phyloP scores from a whole-genome alignment of 2,113 vertebrate species.

The Sturnira hondurensis region DNA sequence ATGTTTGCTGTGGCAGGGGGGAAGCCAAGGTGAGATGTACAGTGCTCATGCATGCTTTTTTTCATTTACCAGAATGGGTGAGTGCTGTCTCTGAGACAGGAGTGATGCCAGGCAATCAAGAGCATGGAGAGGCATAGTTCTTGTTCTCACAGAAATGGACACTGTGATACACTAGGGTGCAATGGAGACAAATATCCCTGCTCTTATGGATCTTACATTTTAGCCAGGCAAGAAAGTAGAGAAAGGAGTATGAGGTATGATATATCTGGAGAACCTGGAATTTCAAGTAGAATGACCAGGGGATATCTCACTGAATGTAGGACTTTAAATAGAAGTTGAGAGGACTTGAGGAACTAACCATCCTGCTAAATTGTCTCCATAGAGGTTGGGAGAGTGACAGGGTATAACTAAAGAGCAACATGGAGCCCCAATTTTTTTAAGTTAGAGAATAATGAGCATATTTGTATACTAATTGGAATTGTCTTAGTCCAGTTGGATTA shows the following conservation, averaged over 20 bases:
- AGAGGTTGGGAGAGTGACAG: not conserved
- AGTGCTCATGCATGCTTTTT: not conserved
- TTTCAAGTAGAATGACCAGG: not conserved
- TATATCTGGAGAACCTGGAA: not conserved
- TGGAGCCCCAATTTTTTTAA: not conserved
- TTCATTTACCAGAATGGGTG: not conserved
- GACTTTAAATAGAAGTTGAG: not conserved
- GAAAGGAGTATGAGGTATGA: not conserved
- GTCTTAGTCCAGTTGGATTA: not conserved
- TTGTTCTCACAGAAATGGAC: not conserved
- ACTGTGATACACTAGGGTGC: not conserved
- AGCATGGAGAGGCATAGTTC: not conserved
- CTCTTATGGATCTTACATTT: not conserved
- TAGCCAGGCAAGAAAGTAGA: not conserved
- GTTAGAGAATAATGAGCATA: not conserved
- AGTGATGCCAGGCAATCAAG: not conserved
- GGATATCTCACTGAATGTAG: not conserved
- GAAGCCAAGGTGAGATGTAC: not conserved
- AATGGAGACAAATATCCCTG: not conserved
- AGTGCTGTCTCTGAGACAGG: not conserved
- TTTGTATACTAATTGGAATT: not conserved
- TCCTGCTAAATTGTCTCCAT: not conserved
- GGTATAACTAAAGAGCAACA: not conserved
- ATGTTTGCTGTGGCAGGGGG: not conserved
- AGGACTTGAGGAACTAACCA: not conserved